Conservation (phyloP, 2,888 invertebrate genomes). For the Myathropa florea region DNA sequence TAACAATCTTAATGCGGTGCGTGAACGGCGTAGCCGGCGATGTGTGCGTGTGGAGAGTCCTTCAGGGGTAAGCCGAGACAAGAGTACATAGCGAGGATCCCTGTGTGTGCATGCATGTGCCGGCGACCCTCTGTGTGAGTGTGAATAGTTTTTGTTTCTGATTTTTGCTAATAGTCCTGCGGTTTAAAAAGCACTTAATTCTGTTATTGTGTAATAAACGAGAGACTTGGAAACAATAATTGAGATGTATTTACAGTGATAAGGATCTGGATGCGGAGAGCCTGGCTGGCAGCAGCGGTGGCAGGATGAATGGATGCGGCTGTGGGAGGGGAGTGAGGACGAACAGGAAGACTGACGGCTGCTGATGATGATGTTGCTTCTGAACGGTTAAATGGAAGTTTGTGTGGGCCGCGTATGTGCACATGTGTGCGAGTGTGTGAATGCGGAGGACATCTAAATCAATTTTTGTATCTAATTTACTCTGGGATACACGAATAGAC, state of each 20-base stretch:
- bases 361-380: conserved; percentile 58
- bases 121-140: conserved; percentile 39
- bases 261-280: conserved; percentile 35
- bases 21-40: neutral
- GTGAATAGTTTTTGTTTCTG: conserved; percentile 71
- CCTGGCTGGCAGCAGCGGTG: neutral
- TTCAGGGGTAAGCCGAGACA: neutral
- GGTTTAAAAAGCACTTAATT: conserved; percentile 75
- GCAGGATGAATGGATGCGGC: conserved; percentile 39
- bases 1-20: conserved; percentile 61
- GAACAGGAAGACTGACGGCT: conserved; percentile 37
- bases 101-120: conserved; percentile 38
- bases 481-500: conserved; percentile 19
- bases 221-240: conserved; percentile 72
- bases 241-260: conserved; percentile 68
- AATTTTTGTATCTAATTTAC: conserved; percentile 66
- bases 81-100: neutral
- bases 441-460: conserved; percentile 37
- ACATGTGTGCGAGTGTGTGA: neutral
- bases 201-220: conserved; percentile 75
- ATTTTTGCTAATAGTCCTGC: conserved; percentile 72
- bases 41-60: conserved; percentile 16
- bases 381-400: conserved; percentile 49
- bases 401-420: neutral
- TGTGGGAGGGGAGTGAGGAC: conserved; percentile 24